Conservation (phyloP, 2,797 vertebrate species). For the Anas bahamensis region DNA sequence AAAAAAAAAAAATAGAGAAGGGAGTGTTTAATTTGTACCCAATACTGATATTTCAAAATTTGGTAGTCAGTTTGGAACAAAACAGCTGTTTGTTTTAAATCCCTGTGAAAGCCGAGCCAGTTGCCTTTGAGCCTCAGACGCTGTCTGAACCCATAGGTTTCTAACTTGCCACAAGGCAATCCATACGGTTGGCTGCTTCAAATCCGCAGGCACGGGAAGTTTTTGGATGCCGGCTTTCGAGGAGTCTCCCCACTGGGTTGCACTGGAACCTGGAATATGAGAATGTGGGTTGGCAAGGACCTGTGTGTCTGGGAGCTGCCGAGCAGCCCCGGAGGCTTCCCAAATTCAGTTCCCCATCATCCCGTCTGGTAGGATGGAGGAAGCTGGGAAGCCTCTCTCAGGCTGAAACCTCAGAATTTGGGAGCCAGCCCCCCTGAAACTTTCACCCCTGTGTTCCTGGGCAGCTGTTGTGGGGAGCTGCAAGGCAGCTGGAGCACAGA, state of each 20-base stretch:
- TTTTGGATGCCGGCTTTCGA: neutral
- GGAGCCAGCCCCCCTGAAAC: neutral
- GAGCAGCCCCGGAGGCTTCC: neutral
- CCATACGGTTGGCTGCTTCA: neutral
- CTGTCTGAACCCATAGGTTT: neutral
- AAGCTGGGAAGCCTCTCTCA: neutral
- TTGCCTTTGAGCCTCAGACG: neutral
- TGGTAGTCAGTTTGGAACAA: neutral
- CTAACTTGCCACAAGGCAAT: neutral
- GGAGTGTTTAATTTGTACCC: neutral
- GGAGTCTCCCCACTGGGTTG: neutral
- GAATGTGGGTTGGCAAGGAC: constrained; percentile 9
- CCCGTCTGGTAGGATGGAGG: neutral
- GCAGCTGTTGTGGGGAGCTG: neutral
- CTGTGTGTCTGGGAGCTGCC: accelerated
- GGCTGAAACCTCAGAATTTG: neutral
- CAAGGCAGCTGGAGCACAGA: neutral
- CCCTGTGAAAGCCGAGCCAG: neutral
- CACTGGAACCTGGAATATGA: neutral
- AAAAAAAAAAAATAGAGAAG: too few relatives aligned
- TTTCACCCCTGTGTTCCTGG: neutral
- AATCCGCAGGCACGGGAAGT: neutral
- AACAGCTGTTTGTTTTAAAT: neutral
- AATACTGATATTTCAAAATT: neutral
- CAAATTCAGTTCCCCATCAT: accelerated